Base-by-base conservation (phyloP, 2,888 invertebrate genomes). In the Dasysyrphus albostriatus region DNA sequence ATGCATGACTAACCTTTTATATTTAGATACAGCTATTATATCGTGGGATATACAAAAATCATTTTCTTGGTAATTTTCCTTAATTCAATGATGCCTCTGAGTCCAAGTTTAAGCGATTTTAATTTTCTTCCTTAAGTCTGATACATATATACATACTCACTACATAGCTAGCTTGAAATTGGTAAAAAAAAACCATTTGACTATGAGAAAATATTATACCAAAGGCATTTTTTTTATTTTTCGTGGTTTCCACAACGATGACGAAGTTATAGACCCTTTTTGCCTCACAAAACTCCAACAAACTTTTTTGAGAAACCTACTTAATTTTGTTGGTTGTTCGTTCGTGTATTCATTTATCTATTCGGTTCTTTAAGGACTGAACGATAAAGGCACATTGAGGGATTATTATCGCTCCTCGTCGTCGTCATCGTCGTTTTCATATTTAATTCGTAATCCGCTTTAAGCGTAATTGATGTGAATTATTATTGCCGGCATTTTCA, bases 381-480 rank as follows among this genome's bases (percentile, higher is more conserved):
- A 19, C 8, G 37, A 29, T 34, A 19, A 67, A 56, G 14, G 49
- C 8, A 29, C 24, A 16, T 1, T 14, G 67, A 82, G 70, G 74
- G 74, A 87, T 79, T 87, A 87, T 81, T 82, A 87, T 87, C 77
- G 70, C 70, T 83, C 19, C 63, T 44, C 73, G 79, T 56, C 77
- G 58, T 82, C 82, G 47, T 87, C 87, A 79, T 44, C 73, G 79
- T 65, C 77, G 67, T 82, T 85, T 54, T 87, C 87, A 83, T 79
- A 87, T 87, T 87, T 83, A 87, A 83, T 87, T 83, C 87, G 83
- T 87, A 87, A 87, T 87, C 87, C 87, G 87, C 87, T 87, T 87
- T 83, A 75, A 83, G 74, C 83, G 78, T 87, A 87, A 87, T 87
- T 87, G 83, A 87, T 83, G 87, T 83, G 83, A 83, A 87, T 83